A percentile compares a stretch with the other conserved stretches of the same genome.
phyloP scores from a whole-genome alignment of 2,113 vertebrate species.

The Todiramphus chloris region DNA sequence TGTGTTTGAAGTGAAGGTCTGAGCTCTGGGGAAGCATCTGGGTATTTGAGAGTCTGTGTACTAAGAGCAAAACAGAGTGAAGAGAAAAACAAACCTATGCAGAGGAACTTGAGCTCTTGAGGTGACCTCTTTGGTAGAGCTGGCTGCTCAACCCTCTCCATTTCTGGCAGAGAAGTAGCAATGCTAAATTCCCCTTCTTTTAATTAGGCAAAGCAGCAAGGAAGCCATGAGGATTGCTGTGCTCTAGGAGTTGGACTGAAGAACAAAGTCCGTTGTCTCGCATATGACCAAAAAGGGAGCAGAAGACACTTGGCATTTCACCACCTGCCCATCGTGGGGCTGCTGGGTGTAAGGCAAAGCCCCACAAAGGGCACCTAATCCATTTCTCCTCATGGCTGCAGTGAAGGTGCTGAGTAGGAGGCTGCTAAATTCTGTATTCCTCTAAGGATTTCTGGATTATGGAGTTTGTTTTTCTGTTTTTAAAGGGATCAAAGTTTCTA shows the following conservation, averaged over 20 bases:
- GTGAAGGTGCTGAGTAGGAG: not conserved
- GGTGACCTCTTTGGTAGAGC: not conserved
- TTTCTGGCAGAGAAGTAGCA: not conserved
- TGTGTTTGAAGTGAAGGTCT: not conserved
- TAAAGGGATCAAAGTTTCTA: slow-evolving; percentile 57
- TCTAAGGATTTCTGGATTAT: slow-evolving; percentile 23
- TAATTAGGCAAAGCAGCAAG: not conserved
- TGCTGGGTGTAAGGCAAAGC: not conserved
- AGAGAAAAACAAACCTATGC: not conserved
- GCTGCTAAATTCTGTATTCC: not conserved
- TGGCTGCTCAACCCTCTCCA: not conserved
- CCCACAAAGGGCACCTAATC: accelerated
- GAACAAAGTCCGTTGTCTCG: not conserved
- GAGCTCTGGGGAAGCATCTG: not conserved
- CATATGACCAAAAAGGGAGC: not conserved
- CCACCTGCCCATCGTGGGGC: accelerated
- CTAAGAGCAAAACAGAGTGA: not conserved
- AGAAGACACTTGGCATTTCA: not conserved
- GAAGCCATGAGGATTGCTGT: accelerated
- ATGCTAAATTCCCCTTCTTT: not conserved
- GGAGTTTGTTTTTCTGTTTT: slow-evolving; percentile 40
- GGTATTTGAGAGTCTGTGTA: not conserved
- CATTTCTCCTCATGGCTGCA: accelerated
- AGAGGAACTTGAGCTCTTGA: not conserved
- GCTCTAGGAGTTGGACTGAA: not conserved